Conservation (phyloP, 2,797 vertebrate species). For the Gobionotothen gibberifrons region DNA sequence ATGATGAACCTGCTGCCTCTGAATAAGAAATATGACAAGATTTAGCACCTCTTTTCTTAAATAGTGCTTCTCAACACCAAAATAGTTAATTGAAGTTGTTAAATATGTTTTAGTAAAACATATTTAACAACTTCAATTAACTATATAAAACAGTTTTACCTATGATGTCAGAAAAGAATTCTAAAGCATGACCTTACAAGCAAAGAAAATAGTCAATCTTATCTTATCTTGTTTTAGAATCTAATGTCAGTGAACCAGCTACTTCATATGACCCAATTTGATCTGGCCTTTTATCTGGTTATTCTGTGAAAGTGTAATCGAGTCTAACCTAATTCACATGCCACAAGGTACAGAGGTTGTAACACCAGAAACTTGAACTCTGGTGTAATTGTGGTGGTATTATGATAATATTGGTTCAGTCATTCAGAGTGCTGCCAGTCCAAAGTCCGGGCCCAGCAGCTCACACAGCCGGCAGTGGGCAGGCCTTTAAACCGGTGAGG, state of each 20-base stretch:
- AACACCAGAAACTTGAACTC: neutral
- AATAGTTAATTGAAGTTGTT: neutral
- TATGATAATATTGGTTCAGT: slow-evolving; percentile 23
- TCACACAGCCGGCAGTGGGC: slow-evolving; percentile 46
- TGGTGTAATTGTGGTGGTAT: slow-evolving; percentile 11
- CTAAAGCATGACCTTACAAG: neutral
- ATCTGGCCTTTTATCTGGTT: neutral
- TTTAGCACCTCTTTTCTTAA: neutral
- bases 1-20: neutral
- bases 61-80: neutral
- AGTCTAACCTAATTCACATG: neutral
- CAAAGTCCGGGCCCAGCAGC: slow-evolving; percentile 61
- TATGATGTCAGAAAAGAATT: neutral
- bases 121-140: too few relatives aligned
- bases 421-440: slow-evolving; percentile 21
- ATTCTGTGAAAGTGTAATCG: neutral
- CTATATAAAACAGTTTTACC: too few relatives aligned
- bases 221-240: neutral
- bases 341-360: neutral
- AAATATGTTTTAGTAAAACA: too few relatives aligned
- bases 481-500: slow-evolving; percentile 59
- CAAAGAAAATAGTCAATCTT: neutral
- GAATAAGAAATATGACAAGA: too few relatives aligned
- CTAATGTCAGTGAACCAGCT: neutral
- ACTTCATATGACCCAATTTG: neutral